Conservation (phyloP, 2,113 vertebrate genomes). For the Tinamus guttatus region DNA sequence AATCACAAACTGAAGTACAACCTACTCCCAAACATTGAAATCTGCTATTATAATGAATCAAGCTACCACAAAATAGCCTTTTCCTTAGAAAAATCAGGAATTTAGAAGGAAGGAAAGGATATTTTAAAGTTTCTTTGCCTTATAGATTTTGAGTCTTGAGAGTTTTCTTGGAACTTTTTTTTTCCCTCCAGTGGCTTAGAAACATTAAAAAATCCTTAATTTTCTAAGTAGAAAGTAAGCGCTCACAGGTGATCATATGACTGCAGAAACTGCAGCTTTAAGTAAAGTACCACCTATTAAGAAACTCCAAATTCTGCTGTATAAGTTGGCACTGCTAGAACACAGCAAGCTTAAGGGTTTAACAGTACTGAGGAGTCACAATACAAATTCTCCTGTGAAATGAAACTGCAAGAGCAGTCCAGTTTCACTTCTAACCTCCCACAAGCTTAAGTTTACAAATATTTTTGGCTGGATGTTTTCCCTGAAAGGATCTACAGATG, state of each 20-base stretch:
- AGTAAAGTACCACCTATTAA: neutral
- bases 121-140: neutral
- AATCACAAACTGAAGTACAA: neutral
- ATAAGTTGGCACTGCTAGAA: neutral
- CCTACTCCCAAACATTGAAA: neutral
- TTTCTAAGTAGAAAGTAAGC: neutral
- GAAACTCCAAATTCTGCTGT: neutral
- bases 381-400: neutral
- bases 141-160: neutral
- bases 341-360: neutral
- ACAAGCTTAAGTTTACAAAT: neutral
- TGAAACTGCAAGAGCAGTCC: neutral
- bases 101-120: neutral
- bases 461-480: neutral
- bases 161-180: neutral
- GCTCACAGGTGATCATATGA: neutral
- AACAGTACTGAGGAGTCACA: accelerated
- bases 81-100: neutral
- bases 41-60: neutral
- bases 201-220: neutral
- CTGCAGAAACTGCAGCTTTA: neutral
- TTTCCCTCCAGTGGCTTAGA: neutral
- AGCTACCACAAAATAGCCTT: neutral
- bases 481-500: neutral
- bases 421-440: neutral